phyloP scores from a whole-genome alignment of 2,888 invertebrate species.

The Heliconius hortense region DNA sequence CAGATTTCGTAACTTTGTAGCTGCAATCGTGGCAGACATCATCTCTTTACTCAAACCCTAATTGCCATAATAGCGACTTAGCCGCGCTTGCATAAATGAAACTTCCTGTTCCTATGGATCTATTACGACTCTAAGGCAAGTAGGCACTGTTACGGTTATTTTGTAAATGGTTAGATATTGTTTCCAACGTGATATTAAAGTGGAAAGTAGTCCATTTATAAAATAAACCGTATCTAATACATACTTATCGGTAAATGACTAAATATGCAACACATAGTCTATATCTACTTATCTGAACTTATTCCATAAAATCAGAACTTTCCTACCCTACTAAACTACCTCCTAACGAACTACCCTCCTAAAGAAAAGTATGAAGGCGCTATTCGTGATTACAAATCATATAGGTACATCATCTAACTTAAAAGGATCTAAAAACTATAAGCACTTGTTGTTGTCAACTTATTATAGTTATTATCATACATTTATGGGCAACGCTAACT shows the following conservation, averaged over 20 bases:
- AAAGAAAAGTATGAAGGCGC: not conserved
- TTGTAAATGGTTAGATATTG: slow-evolving; percentile 32
- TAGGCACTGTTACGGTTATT: slow-evolving; percentile 33
- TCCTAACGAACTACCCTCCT: not conserved
- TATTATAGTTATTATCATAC: not conserved
- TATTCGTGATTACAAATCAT: not conserved
- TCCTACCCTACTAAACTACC: too few species aligned
- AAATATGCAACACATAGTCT: too few species aligned
- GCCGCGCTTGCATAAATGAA: slow-evolving; percentile 33
- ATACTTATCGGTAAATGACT: too few species aligned
- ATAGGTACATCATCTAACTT: not conserved
- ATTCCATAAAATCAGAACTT: slow-evolving; percentile 18
- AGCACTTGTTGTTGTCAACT: not conserved
- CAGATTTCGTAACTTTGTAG: slow-evolving; percentile 55
- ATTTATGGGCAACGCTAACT: not conserved
- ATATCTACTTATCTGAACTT: not conserved
- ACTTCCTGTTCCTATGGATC: slow-evolving; percentile 35
- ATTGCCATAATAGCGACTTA: slow-evolving; percentile 29
- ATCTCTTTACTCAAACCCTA: slow-evolving; percentile 26
- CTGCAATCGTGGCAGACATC: slow-evolving; percentile 34
- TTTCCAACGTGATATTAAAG: slow-evolving; percentile 36
- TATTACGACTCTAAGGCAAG: slow-evolving; percentile 30
- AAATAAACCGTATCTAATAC: too few species aligned
- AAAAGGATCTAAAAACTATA: not conserved
- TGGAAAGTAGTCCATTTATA: slow-evolving; percentile 3